Evolutionary conservation across 1,140 invertebrate species (phyloP).

Genomic region (Aphaenogaster floridana): DNA sequence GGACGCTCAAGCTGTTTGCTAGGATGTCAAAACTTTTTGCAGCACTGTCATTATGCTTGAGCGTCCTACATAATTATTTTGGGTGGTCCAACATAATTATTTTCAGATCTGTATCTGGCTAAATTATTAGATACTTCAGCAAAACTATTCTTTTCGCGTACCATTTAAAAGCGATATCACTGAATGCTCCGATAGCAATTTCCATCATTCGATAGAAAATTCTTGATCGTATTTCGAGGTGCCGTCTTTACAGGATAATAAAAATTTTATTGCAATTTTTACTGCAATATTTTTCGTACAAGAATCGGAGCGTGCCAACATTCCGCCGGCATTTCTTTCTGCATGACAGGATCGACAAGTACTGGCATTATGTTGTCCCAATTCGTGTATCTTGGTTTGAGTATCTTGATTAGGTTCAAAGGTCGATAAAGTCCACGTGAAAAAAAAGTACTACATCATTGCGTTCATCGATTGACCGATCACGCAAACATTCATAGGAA

Average conservation of each 20-base stretch:
- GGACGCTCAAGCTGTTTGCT: too few species aligned
- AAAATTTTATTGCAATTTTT: background rate
- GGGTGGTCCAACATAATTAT: too few species aligned
- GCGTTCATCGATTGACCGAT: constrained; percentile 34
- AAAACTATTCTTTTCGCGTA: too few species aligned
- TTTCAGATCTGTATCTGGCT: too few species aligned
- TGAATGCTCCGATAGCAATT: background rate
- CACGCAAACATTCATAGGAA: constrained; percentile 28
- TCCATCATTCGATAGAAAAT: background rate
- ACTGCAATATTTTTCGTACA: background rate
- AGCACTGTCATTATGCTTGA: too few species aligned
- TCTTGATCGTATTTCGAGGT: background rate
- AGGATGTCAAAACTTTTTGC: too few species aligned
- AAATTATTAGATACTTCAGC: too few species aligned
- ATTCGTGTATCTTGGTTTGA: constrained; percentile 24
- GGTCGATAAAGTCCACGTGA: constrained; percentile 23
- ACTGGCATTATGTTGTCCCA: background rate
- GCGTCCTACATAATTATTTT: too few species aligned
- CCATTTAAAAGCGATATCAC: background rate
- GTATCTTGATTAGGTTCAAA: constrained; percentile 34
- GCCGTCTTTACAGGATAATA: background rate
- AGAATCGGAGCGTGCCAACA: background rate
- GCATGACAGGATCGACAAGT: background rate
- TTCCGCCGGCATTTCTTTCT: background rate
- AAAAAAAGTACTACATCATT: constrained; percentile 45